These are phyloP conservation scores for Exocentrus adspersus DNA, from an alignment of 2,888 invertebrate genomes.

Conservation along the genomic window DNA sequence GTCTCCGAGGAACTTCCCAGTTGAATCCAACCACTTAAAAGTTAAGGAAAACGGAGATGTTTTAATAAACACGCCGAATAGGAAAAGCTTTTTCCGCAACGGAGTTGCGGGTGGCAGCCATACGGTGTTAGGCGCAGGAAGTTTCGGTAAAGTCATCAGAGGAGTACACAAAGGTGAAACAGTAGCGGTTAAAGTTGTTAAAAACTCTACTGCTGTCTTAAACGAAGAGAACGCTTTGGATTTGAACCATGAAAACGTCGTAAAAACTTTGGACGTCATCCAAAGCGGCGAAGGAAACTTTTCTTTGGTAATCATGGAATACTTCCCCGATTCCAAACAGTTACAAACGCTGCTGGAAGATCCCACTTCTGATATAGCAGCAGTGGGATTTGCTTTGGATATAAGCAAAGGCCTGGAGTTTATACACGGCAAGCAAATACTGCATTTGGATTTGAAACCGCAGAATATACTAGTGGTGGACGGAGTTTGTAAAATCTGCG, in stretches of 20 bases:
- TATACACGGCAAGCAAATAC: conserved; percentile 54
- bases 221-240: conserved; percentile 54
- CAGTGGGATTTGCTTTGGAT: conserved; percentile 47
- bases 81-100: conserved; percentile 49
- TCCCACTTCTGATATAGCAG: conserved; percentile 22
- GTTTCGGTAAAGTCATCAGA: conserved; percentile 59
- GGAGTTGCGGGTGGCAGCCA: conserved; percentile 48
- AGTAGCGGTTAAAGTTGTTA: conserved; percentile 58
- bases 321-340: conserved; percentile 46
- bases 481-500: conserved; percentile 58
- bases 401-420: conserved; percentile 54
- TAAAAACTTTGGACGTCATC: conserved; percentile 54
- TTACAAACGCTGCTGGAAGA: conserved; percentile 54
- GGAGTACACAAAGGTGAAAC: conserved; percentile 55
- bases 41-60: conserved; percentile 31
- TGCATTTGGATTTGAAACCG: conserved; percentile 62
- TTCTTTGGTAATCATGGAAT: conserved; percentile 58
- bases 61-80: conserved; percentile 51
- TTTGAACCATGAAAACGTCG: conserved; percentile 54
- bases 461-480: conserved; percentile 57
- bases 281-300: conserved; percentile 47
- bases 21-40: background rate
- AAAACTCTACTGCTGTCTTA: conserved; percentile 35
- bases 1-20: conserved; percentile 25
- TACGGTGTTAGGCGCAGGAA: conserved; percentile 56